Evolutionary conservation across 2,113 vertebrate species (phyloP).

Genomic region (Zeus faber): DNA sequence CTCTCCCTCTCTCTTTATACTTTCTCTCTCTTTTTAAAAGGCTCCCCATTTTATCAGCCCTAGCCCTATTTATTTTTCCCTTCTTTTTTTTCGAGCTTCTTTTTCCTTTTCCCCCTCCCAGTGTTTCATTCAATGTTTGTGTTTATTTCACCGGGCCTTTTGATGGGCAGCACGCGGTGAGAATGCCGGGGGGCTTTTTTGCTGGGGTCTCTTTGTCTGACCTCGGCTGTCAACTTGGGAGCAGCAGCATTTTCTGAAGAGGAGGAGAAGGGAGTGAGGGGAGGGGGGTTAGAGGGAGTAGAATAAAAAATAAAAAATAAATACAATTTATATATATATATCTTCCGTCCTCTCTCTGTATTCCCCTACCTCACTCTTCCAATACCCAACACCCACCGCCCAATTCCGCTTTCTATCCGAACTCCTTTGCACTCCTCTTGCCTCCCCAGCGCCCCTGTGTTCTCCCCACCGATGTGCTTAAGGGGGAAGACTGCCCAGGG

Average conservation of each 20-base stretch:
- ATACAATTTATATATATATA: too few relatives aligned
- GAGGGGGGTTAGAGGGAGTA: not conserved
- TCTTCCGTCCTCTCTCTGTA: too few relatives aligned
- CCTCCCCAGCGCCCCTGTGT: not conserved
- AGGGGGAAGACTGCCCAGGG: slow-evolving; percentile 18
- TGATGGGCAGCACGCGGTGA: slow-evolving; percentile 12
- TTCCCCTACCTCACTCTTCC: too few relatives aligned
- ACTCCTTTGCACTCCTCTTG: not conserved
- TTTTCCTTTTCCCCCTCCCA: not conserved
- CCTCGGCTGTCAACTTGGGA: slow-evolving; percentile 28
- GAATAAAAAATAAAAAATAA: not conserved
- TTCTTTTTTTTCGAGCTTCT: not conserved
- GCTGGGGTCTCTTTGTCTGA: slow-evolving; percentile 19
- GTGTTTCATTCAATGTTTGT: slow-evolving; percentile 17
- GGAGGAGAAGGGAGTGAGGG: slow-evolving; percentile 3
- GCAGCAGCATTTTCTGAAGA: slow-evolving; percentile 17
- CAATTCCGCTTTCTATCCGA: not conserved
- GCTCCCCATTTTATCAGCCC: not conserved
- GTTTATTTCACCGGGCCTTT: slow-evolving; percentile 16
- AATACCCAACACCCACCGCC: too few relatives aligned
- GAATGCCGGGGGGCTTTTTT: slow-evolving; percentile 20
- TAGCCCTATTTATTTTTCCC: not conserved
- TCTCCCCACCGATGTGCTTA: too few relatives aligned
- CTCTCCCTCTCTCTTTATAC: not conserved
- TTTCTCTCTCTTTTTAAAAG: slow-evolving; percentile 17